Evolutionary conservation across 2,888 invertebrate genomes (phyloP).

Genomic region (Lithophane socia): DNA sequence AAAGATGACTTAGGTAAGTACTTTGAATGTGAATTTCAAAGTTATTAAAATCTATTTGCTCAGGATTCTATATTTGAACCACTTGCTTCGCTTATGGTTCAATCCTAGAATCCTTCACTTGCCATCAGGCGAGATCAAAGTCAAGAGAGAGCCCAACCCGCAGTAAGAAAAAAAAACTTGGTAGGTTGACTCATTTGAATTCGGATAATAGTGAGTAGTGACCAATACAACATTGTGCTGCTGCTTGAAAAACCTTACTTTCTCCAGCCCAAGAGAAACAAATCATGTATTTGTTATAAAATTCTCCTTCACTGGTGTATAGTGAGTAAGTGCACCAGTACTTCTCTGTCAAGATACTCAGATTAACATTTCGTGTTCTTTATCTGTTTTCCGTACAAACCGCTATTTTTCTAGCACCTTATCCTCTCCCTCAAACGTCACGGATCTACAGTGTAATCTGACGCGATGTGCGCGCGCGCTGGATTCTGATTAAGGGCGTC

Average conservation of each 20-base stretch:
- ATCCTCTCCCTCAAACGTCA: conserved; percentile 59
- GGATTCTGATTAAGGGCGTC: conserved; percentile 78
- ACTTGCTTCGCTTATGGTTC: no score
- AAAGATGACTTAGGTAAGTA: not conserved
- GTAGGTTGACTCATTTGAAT: not conserved
- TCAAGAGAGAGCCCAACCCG: not conserved
- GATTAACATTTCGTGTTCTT: not conserved
- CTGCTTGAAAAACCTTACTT: not conserved
- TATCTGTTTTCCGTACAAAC: not conserved
- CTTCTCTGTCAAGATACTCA: not conserved
- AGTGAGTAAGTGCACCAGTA: not conserved
- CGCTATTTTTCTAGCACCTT: conserved; percentile 31
- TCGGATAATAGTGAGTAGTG: not conserved
- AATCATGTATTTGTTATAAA: not conserved
- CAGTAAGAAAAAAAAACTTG: not conserved
- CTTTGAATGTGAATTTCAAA: not conserved
- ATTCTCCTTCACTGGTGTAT: no score
- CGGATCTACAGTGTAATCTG: conserved; percentile 73
- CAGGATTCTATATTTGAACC: no score
- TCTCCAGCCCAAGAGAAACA: not conserved
- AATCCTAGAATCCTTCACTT: no score
- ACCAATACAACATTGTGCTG: not conserved
- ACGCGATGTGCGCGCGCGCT: conserved; percentile 75
- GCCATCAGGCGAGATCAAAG: not conserved
- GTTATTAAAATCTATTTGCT: no score